Evolutionary conservation across 2,797 vertebrate genomes (phyloP), one percentile per base, ranked within the genome.

Genomic region (Myiothlypis coronata): DNA sequence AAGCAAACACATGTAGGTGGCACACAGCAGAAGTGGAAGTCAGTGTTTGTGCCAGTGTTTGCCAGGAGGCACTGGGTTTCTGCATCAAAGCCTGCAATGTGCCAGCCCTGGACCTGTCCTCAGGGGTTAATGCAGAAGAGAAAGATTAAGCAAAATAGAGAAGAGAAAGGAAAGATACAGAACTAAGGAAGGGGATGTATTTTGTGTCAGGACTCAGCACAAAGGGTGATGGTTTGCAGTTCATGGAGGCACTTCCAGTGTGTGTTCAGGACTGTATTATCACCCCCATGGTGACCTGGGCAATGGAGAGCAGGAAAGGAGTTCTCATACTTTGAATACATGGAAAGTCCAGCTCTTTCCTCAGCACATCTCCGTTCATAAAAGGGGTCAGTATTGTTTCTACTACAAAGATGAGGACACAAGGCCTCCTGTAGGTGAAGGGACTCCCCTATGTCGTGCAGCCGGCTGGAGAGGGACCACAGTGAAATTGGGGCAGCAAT

Each of bases 391-490:
- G 8, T 59, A 7, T 32, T n/a, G 35, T 23, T 72, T 46, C 23
- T 67, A 8, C 49, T 4, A 16, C 18, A 28, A 26, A 32, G 22
- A 16, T 30, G 23, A 71, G 30, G 50, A 64, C 75, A 37, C 11
- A 11, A 55, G 32, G 37, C 19, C 49, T 68, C 22, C 19, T 22
- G 24, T 2, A 41, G 49, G 30, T 30, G 57, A 83, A 78, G 9
- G 32, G 39, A 41, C 13, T 43, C 8, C 5, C 27, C 30, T 26
- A 6, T 3, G 9, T 14, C 41, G 32, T 4, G 11, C 17, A n/a
- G 34, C 0, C 0, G 22, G 28, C n/a, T 70, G 60, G 32, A 43
- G 34, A 17, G 24, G 39, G 17, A 22, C 14, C 7, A 8, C 0
- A 3, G 39, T 14, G 26, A 56, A 23, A 34, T 30, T 34, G 57